Evolutionary conservation across 1,140 invertebrate species (phyloP).

Genomic region (Cydia splendana): DNA sequence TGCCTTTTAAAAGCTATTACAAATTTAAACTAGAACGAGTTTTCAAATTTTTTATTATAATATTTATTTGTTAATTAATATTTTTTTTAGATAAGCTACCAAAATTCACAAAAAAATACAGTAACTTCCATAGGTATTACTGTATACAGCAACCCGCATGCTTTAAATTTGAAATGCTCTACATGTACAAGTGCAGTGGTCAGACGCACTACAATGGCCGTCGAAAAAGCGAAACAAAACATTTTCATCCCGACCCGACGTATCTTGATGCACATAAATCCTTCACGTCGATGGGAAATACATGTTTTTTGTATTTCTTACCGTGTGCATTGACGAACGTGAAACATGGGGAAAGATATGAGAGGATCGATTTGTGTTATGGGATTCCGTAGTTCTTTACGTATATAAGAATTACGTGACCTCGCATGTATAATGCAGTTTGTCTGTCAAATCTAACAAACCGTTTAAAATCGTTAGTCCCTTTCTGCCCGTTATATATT

Average conservation of each 20-base stretch:
- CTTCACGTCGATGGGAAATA: slow-evolving; percentile 25
- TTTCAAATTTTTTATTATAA: too few species aligned
- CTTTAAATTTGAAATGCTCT: neutral
- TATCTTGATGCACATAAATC: slow-evolving; percentile 29
- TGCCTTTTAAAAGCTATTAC: too few species aligned
- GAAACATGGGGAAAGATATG: neutral
- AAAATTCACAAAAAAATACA: too few species aligned
- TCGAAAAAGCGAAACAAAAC: slow-evolving; percentile 18
- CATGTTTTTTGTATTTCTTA: slow-evolving; percentile 26
- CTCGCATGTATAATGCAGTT: too few species aligned
- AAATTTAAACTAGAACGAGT: too few species aligned
- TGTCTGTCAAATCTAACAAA: too few species aligned
- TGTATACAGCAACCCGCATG: neutral
- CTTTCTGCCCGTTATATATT: too few species aligned
- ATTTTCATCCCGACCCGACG: slow-evolving; percentile 23
- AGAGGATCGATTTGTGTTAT: neutral
- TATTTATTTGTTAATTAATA: too few species aligned
- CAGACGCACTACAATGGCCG: slow-evolving; percentile 1
- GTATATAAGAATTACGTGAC: neutral
- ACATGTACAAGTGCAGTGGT: slow-evolving; percentile 1
- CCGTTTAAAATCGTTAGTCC: too few species aligned
- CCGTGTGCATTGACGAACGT: slow-evolving; percentile 4
- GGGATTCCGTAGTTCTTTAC: neutral
- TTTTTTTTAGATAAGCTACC: too few species aligned
- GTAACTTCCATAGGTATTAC: neutral